Conservation (phyloP, 1,140 invertebrate genomes). For the Cheumatopsyche charites region DNA sequence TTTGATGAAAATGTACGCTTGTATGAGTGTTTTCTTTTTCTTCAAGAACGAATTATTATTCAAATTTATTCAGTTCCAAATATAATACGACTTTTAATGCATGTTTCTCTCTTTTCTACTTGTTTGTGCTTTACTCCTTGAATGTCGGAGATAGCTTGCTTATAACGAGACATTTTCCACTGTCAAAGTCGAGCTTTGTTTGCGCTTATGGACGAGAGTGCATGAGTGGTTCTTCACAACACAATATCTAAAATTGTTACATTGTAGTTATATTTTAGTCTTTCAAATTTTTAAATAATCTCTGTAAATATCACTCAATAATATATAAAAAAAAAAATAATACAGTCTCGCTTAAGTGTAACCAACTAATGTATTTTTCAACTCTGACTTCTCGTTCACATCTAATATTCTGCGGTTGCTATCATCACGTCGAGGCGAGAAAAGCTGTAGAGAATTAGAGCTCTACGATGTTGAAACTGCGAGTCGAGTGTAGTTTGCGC, state of each 20-base stretch:
- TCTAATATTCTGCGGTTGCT: conserved; percentile 28
- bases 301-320: no score
- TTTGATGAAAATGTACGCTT: no score
- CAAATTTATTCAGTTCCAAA: not conserved
- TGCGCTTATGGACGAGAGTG: conserved; percentile 10
- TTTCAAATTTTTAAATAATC: no score
- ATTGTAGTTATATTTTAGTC: no score
- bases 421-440: not conserved
- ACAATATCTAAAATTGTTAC: no score
- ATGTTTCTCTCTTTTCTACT: not conserved
- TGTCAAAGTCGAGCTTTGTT: conserved; percentile 21
- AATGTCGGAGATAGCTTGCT: not conserved
- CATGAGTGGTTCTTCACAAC: not conserved
- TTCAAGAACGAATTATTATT: not conserved
- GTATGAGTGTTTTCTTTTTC: not conserved
- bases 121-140: not conserved
- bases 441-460: conserved; percentile 20
- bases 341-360: no score
- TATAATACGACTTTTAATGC: not conserved
- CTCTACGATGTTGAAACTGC: not conserved
- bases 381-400: not conserved
- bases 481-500: conserved; percentile 23
- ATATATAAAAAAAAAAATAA: no score
- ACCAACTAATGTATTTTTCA: not conserved
- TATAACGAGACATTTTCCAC: conserved; percentile 16